phyloP scores from a whole-genome alignment of 2,113 vertebrate genomes.

The Conger conger region DNA sequence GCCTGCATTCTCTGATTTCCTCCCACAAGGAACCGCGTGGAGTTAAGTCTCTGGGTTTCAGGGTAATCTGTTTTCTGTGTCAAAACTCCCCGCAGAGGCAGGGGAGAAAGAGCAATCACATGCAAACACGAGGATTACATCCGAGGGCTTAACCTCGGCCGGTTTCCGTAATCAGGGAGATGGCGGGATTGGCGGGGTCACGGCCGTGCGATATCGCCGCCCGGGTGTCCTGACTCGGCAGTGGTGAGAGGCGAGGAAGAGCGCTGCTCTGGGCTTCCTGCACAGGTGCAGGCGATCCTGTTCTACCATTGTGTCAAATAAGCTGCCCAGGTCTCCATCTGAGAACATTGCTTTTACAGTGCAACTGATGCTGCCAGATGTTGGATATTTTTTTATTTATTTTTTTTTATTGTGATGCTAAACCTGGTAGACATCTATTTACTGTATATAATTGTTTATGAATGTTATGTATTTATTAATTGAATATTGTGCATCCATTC shows the following conservation, averaged over 20 bases:
- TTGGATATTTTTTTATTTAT: background rate
- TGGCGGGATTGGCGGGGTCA: conserved; percentile 2
- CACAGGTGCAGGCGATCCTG: background rate
- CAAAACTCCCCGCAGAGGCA: background rate
- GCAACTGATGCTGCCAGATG: conserved; percentile 3
- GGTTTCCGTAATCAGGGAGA: conserved; percentile 10
- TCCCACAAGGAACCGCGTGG: background rate
- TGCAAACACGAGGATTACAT: conserved; percentile 19
- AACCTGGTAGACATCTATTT: background rate
- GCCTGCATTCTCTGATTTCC: background rate
- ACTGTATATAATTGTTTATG: no score
- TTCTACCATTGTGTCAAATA: conserved; percentile 6
- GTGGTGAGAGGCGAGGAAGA: background rate
- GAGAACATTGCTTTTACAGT: background rate
- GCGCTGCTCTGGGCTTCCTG: background rate
- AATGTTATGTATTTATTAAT: no score
- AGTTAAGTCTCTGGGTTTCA: background rate
- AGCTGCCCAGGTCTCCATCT: background rate
- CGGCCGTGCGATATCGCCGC: background rate
- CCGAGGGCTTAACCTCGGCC: conserved; percentile 5
- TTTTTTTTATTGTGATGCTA: background rate
- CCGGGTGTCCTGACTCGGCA: background rate
- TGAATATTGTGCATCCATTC: no score
- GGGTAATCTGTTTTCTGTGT: conserved; percentile 11
- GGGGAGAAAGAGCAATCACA: conserved; percentile 11